These are phyloP conservation scores for Cyrtorhinus lividipennis DNA, from an alignment of 1,140 invertebrate species.

Conservation along the genomic window DNA sequence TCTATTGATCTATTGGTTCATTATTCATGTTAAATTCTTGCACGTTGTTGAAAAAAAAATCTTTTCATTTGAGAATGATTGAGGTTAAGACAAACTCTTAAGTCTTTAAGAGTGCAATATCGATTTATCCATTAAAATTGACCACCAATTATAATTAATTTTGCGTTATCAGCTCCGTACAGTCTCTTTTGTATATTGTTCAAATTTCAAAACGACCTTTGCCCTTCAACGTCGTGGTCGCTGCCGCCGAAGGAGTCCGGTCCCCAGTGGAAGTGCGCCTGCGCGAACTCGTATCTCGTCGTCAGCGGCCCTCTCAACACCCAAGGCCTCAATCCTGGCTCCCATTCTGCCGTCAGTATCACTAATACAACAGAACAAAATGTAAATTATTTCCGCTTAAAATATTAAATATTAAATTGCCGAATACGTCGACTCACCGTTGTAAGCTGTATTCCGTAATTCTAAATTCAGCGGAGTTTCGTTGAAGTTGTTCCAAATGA, in stretches of 20 bases:
- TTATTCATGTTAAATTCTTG: too few species aligned
- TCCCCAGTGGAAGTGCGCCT: constrained; percentile 1
- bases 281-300: neutral
- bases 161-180: too few species aligned
- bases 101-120: too few species aligned
- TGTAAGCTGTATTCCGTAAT: neutral
- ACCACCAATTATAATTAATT: too few species aligned
- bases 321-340: neutral
- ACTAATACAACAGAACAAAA: neutral
- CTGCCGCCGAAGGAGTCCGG: neutral
- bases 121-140: too few species aligned
- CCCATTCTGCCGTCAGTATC: neutral
- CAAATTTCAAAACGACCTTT: too few species aligned
- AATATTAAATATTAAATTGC: neutral
- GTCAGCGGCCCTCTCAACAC: neutral
- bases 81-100: too few species aligned
- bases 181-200: too few species aligned
- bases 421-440: neutral
- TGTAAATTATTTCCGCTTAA: neutral
- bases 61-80: too few species aligned
- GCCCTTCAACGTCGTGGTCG: neutral
- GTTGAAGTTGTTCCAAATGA: neutral
- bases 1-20: too few species aligned
- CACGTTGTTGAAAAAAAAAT: too few species aligned
- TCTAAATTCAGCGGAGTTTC: neutral